Conservation (phyloP, 2,797 vertebrate genomes). For the Hybognathus amarus region DNA sequence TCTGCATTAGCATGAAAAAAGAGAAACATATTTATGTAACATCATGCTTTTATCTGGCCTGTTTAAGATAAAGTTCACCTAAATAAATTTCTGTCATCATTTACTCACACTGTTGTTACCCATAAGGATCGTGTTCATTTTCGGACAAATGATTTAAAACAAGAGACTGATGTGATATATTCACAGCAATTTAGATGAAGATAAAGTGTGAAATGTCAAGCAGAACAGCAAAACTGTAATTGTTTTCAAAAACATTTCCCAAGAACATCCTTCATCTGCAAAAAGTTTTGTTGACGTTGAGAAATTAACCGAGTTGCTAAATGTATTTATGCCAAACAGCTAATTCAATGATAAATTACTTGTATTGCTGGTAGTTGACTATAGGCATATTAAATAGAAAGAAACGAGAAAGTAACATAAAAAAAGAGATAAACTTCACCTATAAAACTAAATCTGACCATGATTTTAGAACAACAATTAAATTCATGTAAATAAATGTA, state of each 20-base stretch:
- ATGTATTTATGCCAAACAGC: neutral
- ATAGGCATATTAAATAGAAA: neutral
- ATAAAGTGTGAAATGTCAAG: neutral
- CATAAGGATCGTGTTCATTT: neutral
- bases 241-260: neutral
- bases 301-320: neutral
- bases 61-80: neutral
- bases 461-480: neutral
- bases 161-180: neutral
- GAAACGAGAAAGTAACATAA: neutral
- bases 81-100: neutral
- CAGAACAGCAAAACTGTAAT: too few relatives aligned
- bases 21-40: constrained; percentile 47
- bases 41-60: constrained; percentile 46
- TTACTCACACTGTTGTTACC: neutral
- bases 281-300: too few relatives aligned
- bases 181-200: neutral
- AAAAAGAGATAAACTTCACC: neutral
- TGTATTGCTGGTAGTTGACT: neutral
- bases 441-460: neutral
- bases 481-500: too few relatives aligned
- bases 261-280: neutral
- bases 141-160: neutral
- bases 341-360: neutral
- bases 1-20: constrained; percentile 49